Conservation (phyloP, 2,888 invertebrate genomes). For the Trisateles emortualis region DNA sequence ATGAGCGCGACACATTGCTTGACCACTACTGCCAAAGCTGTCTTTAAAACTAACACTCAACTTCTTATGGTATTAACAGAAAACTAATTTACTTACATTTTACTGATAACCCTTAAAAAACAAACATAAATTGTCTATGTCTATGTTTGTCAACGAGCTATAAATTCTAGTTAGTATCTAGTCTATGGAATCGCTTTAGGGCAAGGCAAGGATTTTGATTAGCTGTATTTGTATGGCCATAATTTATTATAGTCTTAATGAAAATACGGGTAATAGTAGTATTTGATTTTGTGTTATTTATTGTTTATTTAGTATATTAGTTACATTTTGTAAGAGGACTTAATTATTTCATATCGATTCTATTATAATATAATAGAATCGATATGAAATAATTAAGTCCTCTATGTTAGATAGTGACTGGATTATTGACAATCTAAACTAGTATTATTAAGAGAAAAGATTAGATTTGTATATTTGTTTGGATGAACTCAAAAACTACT, state of each 20-base stretch:
- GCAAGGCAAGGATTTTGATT: conserved; percentile 56
- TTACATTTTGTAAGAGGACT: conserved; percentile 14
- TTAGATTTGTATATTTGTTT: no score
- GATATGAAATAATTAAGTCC: conserved; percentile 6
- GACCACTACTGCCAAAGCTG: no score
- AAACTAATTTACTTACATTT: background rate
- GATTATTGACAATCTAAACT: no score
- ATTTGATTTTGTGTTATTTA: conserved; percentile 37
- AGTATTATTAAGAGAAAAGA: no score
- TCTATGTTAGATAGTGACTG: no score
- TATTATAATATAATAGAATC: background rate
- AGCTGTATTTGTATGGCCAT: conserved; percentile 17
- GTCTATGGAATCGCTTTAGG: conserved; percentile 57
- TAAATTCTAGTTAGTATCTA: conserved; percentile 78
- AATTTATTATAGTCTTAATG: conserved; percentile 56
- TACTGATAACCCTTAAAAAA: conserved; percentile 13
- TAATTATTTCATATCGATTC: conserved; percentile 5
- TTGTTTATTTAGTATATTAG: conserved; percentile 15
- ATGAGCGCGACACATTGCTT: no score
- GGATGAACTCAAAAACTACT: no score
- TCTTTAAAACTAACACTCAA: no score
- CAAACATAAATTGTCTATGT: conserved; percentile 30
- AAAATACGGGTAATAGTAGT: conserved; percentile 47
- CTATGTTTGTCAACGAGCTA: conserved; percentile 56
- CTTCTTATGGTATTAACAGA: background rate